Conservation (phyloP, 1,140 invertebrate genomes). For the Sitophilus oryzae region DNA sequence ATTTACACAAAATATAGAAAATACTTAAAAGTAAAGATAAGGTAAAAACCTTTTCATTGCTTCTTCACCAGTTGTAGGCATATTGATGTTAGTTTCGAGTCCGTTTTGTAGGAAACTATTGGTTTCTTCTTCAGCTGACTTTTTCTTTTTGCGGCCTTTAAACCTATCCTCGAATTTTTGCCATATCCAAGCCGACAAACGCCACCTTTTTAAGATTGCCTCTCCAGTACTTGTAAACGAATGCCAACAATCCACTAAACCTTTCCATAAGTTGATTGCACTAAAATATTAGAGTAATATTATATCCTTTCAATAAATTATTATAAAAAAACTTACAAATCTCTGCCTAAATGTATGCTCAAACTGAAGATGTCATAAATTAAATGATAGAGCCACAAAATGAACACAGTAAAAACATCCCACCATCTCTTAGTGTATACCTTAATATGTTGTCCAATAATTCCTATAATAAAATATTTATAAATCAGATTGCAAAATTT, state of each 20-base stretch:
- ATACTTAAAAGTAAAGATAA: too few species aligned
- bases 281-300: conserved; percentile 21
- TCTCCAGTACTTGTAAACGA: conserved; percentile 33
- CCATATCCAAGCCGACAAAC: conserved; percentile 40
- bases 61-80: conserved; percentile 87
- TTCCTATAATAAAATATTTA: conserved; percentile 29
- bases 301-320: conserved; percentile 1
- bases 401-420: conserved; percentile 57
- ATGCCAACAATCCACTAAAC: conserved; percentile 31
- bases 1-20: too few species aligned
- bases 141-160: conserved; percentile 30
- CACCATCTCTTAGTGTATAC: conserved; percentile 61
- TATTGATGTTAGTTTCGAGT: conserved; percentile 70
- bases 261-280: conserved; percentile 31
- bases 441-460: conserved; percentile 46
- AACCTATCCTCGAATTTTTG: conserved; percentile 40
- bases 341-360: conserved; percentile 66
- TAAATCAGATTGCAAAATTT: not conserved
- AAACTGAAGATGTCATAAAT: conserved; percentile 71
- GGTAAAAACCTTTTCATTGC: conserved; percentile 84
- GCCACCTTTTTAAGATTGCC: conserved; percentile 33
- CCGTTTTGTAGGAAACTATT: conserved; percentile 47
- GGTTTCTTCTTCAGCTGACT: conserved; percentile 25
- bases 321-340: conserved; percentile 57
- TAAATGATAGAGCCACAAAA: conserved; percentile 70